Base-by-base conservation (phyloP, 2,888 invertebrate species). In the Epirrita christyi region DNA sequence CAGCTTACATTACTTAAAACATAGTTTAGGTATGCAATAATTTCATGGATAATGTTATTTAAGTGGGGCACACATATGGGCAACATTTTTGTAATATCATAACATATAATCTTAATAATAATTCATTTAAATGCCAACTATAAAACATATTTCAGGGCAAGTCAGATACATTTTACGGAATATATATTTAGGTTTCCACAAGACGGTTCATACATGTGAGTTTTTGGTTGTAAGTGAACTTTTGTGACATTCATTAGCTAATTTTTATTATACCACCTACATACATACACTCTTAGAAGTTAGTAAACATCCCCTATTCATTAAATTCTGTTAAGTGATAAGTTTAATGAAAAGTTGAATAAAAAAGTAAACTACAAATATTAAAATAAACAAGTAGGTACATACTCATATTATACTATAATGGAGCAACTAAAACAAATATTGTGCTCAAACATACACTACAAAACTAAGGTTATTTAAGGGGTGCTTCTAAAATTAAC, bases 351-450 rank as follows among this genome's bases (percentile, higher is more conserved):
- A 27, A 41, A 41, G 21, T 41, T 1, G 21, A n/a, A 10, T 27
- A 10, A 41, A 32, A 7, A 10, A 4, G 21, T 2, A 21, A 4
- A 21, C 2, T 4, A 21, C 4, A 21, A 3, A 21, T 21, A 21
- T 21, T 21, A 21, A 21, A 2, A 13, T 21, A 41, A 41, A 27
- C 29, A 21, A 11, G 11, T n/a, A 11, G 11, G 38, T 3, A 14
- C 7, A 38, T n/a, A n/a, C n/a, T n/a, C 3, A 43, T n/a, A 42
- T 29, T 43, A 6, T 36, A 29, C 14, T 32, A 42, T 9, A 51
- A 28, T 43, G 38, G 59, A 59, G 57, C 59, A 50, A 49, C 57
- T 56, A 46, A 57, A 59, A 63, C 59, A 59, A 47, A 59, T 56
- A 56, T 55, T 62, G 56, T 59, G 62, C 59, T 59, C 62, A 44